Evolutionary conservation across 1,140 invertebrate genomes (phyloP), one percentile per base, ranked within the genome.

Genomic region (Linepithema humile): DNA sequence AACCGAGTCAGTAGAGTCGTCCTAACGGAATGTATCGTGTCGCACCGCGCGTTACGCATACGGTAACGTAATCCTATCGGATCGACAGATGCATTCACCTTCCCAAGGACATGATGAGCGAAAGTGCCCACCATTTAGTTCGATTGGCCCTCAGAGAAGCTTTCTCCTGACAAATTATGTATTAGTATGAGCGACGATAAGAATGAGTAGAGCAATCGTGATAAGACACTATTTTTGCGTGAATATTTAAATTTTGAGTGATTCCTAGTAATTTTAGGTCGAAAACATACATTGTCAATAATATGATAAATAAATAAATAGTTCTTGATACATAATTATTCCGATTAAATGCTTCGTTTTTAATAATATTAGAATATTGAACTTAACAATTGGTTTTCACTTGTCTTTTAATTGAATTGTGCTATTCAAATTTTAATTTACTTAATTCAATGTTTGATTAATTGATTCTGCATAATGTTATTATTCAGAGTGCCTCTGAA

Each of bases 1-100:
- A 87, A 87, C 82, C 55, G 83, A 88, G 87, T 87, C 87, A 88
- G 86, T 88, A 88, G 86, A 72, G 70, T 88, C 86, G 59, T 50
- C 82, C 86, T 88, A 88, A 88, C 87, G 87, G 87, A 69, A 82
- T 82, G 74, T 74, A 82, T 88, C 85, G 84, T 88, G 43, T 72
- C 62, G 64, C 70, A 75, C 60, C 69, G 62, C 86, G 82, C 43
- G 87, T 88, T 88, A 88, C 87, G 87, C 85, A 88, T 88, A 82
- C 85, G 45, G 70, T 88, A 87, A 87, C 57, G 74, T 65, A 88
- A 87, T 87, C 55, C 29, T 35, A 10, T 48, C 57, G 74, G 86
- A 87, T 70, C 86, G 83, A 50, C 82, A 84, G 74, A 29, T 83
- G 62, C 67, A n/a, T 60, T 29, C 65, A 43, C 67, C 86, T 78